A percentile compares a stretch with the other conserved stretches of the same genome.
These are phyloP conservation scores for Picathartes gymnocephalus DNA, from an alignment of 2,113 vertebrate species.

Conservation along the genomic window DNA sequence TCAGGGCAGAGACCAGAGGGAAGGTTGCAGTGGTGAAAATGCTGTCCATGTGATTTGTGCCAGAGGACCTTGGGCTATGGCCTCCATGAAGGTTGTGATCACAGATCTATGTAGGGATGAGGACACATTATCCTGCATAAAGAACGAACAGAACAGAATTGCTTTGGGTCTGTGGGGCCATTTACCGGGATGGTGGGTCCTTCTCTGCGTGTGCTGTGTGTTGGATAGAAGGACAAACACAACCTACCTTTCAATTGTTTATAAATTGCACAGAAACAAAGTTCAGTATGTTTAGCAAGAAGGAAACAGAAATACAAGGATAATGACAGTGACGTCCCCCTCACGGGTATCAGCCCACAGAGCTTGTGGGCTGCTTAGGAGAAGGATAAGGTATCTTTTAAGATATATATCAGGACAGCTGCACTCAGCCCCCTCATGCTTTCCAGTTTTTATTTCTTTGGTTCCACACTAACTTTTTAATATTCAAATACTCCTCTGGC, in stretches of 20 bases:
- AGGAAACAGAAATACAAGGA: neutral
- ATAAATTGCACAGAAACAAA: neutral
- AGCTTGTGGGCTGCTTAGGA: neutral
- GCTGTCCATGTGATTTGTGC: neutral
- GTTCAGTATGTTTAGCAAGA: neutral
- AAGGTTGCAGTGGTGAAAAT: neutral
- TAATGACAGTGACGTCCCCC: neutral
- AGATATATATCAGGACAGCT: neutral
- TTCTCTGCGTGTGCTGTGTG: neutral
- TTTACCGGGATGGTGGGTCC: neutral
- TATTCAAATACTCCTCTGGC: neutral
- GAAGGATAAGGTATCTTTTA: neutral
- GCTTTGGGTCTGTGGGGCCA: fast-evolving
- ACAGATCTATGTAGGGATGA: neutral
- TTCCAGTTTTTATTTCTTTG: neutral
- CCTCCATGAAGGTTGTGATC: neutral
- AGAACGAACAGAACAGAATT: neutral
- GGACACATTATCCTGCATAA: neutral
- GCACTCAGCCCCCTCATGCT: neutral
- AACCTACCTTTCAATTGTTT: neutral
- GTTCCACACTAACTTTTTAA: neutral
- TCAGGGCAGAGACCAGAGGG: neutral
- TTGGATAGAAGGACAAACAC: neutral
- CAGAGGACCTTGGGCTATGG: neutral
- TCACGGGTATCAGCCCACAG: neutral